Conservation (phyloP, 2,888 invertebrate species). For the Antitype chi region DNA sequence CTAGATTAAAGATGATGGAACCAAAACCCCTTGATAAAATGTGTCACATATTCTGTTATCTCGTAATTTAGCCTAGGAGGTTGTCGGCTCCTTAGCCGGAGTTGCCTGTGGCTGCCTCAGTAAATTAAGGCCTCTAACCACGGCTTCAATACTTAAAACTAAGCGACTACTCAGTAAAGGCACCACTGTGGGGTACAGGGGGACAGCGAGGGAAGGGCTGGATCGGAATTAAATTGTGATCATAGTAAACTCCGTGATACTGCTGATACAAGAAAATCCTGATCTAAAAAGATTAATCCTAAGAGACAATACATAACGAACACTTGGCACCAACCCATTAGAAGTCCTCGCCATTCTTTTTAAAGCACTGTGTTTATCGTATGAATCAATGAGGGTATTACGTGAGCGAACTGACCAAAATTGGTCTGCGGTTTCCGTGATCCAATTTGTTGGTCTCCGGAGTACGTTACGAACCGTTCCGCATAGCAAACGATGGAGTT, state of each 20-base stretch:
- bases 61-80: no score
- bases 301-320: constrained; percentile 33
- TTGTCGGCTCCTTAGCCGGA: no score
- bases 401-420: constrained; percentile 78
- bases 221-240: no score
- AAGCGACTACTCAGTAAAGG: no score
- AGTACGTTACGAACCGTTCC: constrained; percentile 59
- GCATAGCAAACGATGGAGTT: constrained; percentile 58
- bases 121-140: no score
- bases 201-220: no score
- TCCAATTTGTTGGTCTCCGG: constrained; percentile 75
- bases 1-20: no score
- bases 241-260: neutral
- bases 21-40: neutral
- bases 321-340: constrained; percentile 43
- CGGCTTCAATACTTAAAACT: no score
- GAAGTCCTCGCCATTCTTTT: constrained; percentile 50
- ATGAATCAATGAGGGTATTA: constrained; percentile 78
- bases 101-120: no score
- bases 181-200: no score
- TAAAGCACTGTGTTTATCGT: constrained; percentile 72
- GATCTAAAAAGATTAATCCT: neutral
- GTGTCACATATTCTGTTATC: no score
- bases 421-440: constrained; percentile 79
- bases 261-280: neutral